These are phyloP conservation scores for Whitmania pigra DNA, from an alignment of 1,140 invertebrate species.

Conservation along the genomic window DNA sequence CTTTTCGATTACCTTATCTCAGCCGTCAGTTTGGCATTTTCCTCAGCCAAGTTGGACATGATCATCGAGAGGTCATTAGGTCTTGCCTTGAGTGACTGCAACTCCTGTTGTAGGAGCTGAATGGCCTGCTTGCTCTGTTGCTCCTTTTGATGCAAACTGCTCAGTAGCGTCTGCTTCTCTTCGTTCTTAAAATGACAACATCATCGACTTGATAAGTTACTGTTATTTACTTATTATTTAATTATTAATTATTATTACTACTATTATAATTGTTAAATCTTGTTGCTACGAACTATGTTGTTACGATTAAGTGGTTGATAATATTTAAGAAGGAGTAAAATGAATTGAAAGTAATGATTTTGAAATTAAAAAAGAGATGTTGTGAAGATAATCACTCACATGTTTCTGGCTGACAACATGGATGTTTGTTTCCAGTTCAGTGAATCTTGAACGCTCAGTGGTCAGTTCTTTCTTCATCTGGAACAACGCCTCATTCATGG, in stretches of 20 bases:
- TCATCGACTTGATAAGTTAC: too few species aligned
- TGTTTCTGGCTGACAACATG: background rate
- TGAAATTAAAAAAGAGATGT: too few species aligned
- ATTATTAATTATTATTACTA: background rate
- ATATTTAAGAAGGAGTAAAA: too few species aligned
- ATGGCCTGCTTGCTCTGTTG: slow-evolving; percentile 9
- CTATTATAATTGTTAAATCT: too few species aligned
- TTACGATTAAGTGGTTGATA: too few species aligned
- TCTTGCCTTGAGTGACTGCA: background rate
- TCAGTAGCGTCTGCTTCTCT: slow-evolving; percentile 9
- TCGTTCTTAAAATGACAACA: background rate
- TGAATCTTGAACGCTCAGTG: background rate
- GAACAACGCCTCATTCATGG: background rate
- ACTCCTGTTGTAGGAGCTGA: background rate
- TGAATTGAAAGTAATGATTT: too few species aligned
- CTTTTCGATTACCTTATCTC: background rate
- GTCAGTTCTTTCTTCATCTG: slow-evolving; percentile 5
- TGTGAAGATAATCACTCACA: background rate
- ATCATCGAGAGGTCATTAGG: background rate
- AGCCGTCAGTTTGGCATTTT: background rate
- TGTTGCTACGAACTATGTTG: too few species aligned
- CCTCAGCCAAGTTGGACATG: background rate
- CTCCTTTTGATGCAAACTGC: background rate
- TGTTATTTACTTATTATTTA: too few species aligned
- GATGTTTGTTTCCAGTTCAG: background rate